phyloP scores from a whole-genome alignment of 1,140 invertebrate genomes.

The Drosophila nannoptera region DNA sequence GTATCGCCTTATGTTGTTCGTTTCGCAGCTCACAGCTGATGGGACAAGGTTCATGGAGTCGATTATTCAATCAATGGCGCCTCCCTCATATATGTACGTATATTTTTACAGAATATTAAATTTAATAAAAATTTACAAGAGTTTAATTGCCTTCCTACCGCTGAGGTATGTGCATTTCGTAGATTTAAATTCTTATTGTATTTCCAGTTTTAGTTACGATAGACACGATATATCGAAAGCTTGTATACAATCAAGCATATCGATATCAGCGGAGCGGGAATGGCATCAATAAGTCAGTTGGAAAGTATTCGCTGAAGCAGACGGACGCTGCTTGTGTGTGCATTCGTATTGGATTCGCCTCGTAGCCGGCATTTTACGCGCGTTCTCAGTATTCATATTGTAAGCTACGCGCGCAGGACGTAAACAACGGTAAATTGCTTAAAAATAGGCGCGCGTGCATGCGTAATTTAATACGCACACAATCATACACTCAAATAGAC shows the following conservation, averaged over 20 bases:
- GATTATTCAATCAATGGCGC: not conserved
- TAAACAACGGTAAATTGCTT: slow-evolving; percentile 44
- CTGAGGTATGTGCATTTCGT: not conserved
- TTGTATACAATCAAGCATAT: not conserved
- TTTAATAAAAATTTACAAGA: not conserved
- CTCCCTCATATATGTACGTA: not conserved
- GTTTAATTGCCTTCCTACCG: not conserved
- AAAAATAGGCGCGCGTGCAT: slow-evolving; percentile 39
- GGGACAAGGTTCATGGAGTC: not conserved
- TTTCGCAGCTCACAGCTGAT: no score
- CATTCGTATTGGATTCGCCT: slow-evolving; percentile 8
- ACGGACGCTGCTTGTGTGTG: slow-evolving; percentile 8
- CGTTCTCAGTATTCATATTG: slow-evolving; percentile 40
- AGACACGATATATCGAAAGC: not conserved
- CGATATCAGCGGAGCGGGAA: not conserved
- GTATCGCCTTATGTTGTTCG: slow-evolving; percentile 3
- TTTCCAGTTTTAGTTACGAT: no score
- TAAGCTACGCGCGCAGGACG: slow-evolving; percentile 45
- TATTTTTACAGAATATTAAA: not conserved
- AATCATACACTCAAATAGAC: slow-evolving; percentile 5
- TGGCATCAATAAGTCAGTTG: slow-evolving; percentile 20
- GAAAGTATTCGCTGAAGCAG: slow-evolving; percentile 19
- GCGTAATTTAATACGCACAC: slow-evolving; percentile 42
- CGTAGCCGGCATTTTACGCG: slow-evolving; percentile 46
- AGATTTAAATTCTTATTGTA: not conserved